These are phyloP conservation scores for Scarus forsteni DNA, from an alignment of 2,797 vertebrate species.

Conservation along the genomic window DNA sequence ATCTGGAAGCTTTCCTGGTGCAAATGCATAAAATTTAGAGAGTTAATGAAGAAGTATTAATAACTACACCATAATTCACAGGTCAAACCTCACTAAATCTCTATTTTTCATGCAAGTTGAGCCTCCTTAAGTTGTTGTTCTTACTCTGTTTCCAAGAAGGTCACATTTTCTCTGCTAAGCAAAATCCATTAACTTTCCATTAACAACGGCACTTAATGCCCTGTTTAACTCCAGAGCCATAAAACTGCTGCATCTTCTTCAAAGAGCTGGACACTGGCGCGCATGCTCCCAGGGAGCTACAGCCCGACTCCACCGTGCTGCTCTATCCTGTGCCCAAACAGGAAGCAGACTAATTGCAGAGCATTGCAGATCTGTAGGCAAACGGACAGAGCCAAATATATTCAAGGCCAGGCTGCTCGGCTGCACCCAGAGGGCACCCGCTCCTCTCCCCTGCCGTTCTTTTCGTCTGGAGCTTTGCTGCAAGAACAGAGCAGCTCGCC, in stretches of 20 bases:
- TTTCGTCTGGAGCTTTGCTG: conserved; percentile 21
- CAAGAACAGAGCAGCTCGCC: conserved; percentile 35
- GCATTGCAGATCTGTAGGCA: conserved; percentile 71
- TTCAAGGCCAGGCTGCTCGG: conserved; percentile 50
- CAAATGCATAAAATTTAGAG: too few species aligned
- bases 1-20: too few species aligned
- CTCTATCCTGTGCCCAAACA: conserved; percentile 74
- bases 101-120: too few species aligned
- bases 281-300: conserved; percentile 30
- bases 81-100: too few species aligned
- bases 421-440: conserved; percentile 49
- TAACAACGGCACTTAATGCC: conserved; percentile 7
- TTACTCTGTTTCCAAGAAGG: neutral
- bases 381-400: conserved; percentile 76
- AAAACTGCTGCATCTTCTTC: conserved; percentile 28
- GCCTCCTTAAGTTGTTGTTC: too few species aligned
- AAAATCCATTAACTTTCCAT: conserved; percentile 10
- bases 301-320: conserved; percentile 44
- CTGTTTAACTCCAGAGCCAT: conserved; percentile 37
- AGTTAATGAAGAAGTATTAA: too few species aligned
- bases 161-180: neutral
- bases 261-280: conserved; percentile 23
- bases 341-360: conserved; percentile 82
- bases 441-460: conserved; percentile 37
- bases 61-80: too few species aligned